Evolutionary conservation across 2,888 invertebrate genomes (phyloP), one percentile per base, ranked within the genome.

Genomic region (Drosophila monieri): DNA sequence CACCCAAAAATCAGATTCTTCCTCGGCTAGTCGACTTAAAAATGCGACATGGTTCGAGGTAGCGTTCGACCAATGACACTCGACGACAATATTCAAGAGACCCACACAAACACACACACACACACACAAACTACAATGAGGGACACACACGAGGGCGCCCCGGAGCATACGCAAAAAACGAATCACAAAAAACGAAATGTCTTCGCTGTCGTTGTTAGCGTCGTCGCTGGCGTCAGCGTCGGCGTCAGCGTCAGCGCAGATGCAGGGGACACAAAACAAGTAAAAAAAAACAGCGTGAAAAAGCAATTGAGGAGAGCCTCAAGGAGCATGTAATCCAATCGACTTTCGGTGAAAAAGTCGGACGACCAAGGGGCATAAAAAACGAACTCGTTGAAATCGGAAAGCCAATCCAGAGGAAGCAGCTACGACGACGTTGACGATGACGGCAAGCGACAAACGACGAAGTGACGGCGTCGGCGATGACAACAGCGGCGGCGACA

Each of bases 21-120:
- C 37, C 32, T 46, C 64, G 39, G 27, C 15, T 57, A 47, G 53
- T 46, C 2, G n/a, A n/a, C 35, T 35, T 77, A 80, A 80, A 83
- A 76, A 54, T 52, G 54, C 44, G 21, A 52, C 41, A 51, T 52
- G 32, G 30, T 79, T 67, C 69, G 65, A 77, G 73, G 62, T 51
- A 72, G 58, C 71, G 73, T 72, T 80, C 88, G 89, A 89, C 90
- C 90, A 90, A 90, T 90, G 90, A 90, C 90, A 90, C 90, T 90
- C 90, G 88, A 88, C 90, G 90, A 90, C 90, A 90, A 89, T 90
- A 89, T 90, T 89, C 78, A 80, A 78, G 78, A 71, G 74, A 8
- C 73, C 44, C 72, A 62, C 73, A 73, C 67, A 74, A 62, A 74
- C 57, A 61, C 55, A 49, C 55, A 59, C 27, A n/a, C 6, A n/a